Conservation (phyloP, 2,113 vertebrate genomes). For the Pseudorhombus dupliciocellatus region DNA sequence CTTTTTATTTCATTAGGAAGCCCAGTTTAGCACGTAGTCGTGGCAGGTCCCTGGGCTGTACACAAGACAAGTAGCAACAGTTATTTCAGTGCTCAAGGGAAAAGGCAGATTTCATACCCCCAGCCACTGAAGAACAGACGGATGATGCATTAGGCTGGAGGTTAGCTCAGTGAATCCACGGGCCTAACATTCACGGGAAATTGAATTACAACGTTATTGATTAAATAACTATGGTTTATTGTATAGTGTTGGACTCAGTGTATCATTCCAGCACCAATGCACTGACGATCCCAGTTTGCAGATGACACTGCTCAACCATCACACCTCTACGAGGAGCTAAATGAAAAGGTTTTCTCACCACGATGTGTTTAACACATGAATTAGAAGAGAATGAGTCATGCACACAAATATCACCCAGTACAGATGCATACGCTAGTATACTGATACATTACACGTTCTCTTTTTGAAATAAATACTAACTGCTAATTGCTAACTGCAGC, state of each 20-base stretch:
- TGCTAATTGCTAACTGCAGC: no score
- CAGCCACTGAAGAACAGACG: constrained; percentile 41
- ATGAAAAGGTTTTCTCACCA: background rate
- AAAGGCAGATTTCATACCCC: constrained; percentile 40
- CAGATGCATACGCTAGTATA: no score
- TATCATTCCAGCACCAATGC: no score
- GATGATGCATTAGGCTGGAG: constrained; percentile 31
- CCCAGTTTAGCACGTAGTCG: constrained; percentile 63
- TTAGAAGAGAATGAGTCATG: constrained; percentile 26
- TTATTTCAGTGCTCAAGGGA: constrained; percentile 62
- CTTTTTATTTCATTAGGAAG: constrained; percentile 75
- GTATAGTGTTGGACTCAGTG: background rate
- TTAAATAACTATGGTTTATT: background rate
- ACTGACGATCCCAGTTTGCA: background rate
- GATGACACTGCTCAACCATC: background rate
- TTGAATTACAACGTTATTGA: constrained; percentile 35
- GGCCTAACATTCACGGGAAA: constrained; percentile 11
- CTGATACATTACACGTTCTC: no score
- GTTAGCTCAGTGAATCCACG: constrained; percentile 3
- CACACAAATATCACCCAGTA: constrained; percentile 1
- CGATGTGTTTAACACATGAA: background rate
- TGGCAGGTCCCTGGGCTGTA: constrained; percentile 64
- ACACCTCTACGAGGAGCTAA: constrained; percentile 3
- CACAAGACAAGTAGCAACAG: constrained; percentile 53
- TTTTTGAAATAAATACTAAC: no score